Evolutionary conservation across 2,797 vertebrate genomes (phyloP).

Genomic region (Epinephelus malabaricus): DNA sequence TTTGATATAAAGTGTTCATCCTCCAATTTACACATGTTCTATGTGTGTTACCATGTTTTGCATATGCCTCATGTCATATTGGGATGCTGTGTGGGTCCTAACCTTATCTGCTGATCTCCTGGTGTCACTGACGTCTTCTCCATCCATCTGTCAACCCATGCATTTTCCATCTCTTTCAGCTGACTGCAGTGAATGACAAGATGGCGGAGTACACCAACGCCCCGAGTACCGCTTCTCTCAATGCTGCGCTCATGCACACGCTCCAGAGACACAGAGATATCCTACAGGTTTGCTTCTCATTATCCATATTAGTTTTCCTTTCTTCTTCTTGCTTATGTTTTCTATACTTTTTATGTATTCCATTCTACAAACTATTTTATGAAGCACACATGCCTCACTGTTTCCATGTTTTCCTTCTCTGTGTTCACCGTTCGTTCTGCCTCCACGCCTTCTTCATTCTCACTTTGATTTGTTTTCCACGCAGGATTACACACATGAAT

Average conservation of each 20-base stretch:
- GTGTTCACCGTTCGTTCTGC: not conserved
- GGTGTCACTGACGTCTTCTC: not conserved
- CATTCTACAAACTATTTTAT: not conserved
- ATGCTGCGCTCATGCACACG: slow-evolving; percentile 97
- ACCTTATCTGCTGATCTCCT: not conserved
- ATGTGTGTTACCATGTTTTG: not conserved
- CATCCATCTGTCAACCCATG: not conserved
- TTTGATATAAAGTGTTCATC: not conserved
- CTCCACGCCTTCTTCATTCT: not conserved
- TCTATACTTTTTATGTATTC: not conserved
- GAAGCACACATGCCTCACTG: too few relatives aligned
- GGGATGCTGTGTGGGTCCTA: not conserved
- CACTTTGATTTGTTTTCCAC: slow-evolving; percentile 32
- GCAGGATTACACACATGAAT: slow-evolving; percentile 98
- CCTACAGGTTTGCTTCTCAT: slow-evolving; percentile 88
- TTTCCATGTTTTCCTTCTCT: not conserved
- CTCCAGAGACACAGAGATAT: slow-evolving; percentile 98
- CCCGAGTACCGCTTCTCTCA: slow-evolving; percentile 92
- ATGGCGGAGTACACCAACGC: slow-evolving; percentile 96
- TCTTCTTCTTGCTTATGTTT: not conserved
- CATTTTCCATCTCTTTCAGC: slow-evolving; percentile 77
- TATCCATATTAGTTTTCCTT: not conserved
- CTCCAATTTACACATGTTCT: not conserved
- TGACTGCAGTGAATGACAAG: slow-evolving; percentile 96
- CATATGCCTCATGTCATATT: not conserved